phyloP scores from a whole-genome alignment of 2,797 vertebrate genomes.

The Takifugu ocellatus region DNA sequence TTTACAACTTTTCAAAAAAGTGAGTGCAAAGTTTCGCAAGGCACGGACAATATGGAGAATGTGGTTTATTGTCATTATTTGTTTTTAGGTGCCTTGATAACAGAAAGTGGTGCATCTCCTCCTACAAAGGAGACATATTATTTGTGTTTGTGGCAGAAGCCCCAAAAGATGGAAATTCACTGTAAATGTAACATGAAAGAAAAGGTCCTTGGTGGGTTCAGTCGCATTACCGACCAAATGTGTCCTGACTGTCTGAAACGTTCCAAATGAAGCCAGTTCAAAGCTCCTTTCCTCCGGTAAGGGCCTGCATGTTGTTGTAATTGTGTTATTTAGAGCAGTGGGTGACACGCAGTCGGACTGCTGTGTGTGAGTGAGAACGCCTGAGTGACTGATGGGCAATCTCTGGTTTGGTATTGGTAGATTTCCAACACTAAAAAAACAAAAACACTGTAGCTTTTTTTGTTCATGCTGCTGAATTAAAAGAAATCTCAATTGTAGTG shows the following conservation, averaged over 20 bases:
- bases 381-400: not conserved
- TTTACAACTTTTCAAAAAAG: too few relatives aligned
- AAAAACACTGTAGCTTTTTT: too few relatives aligned
- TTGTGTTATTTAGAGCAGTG: constrained; percentile 30
- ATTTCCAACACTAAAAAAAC: too few relatives aligned
- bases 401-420: too few relatives aligned
- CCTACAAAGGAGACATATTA: not conserved
- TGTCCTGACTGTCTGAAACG: not conserved
- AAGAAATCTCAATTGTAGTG: too few relatives aligned
- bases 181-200: not conserved
- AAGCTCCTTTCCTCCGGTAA: not conserved
- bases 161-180: not conserved
- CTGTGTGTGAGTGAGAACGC: constrained; percentile 25
- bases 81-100: not conserved
- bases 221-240: not conserved
- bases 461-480: too few relatives aligned
- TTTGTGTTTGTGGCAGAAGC: not conserved
- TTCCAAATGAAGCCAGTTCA: not conserved
- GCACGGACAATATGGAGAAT: too few relatives aligned
- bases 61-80: too few relatives aligned
- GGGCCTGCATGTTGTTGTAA: constrained; percentile 4
- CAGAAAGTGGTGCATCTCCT: not conserved
- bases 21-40: too few relatives aligned
- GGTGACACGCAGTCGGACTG: constrained; percentile 44
- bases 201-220: not conserved